phyloP scores from a whole-genome alignment of 2,797 vertebrate genomes.

The Oophaga sylvatica region DNA sequence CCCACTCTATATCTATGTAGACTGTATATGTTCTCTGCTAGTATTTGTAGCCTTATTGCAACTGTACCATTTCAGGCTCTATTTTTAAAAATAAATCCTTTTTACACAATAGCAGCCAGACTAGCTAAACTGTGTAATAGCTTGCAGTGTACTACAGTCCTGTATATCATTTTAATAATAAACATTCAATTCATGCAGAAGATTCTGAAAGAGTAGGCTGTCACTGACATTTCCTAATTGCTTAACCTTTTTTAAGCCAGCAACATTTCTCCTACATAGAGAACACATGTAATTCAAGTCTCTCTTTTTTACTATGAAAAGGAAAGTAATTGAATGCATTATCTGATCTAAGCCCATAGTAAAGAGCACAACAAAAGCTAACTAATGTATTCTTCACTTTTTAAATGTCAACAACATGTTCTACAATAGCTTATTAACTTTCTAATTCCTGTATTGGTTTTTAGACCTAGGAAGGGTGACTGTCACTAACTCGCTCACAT shows the following conservation, averaged over 20 bases:
- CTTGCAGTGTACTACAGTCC: background rate
- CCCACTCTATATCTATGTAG: too few relatives aligned
- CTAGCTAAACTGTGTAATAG: background rate
- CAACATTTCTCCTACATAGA: background rate
- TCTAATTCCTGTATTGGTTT: background rate
- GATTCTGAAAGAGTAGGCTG: background rate
- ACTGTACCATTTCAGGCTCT: too few relatives aligned
- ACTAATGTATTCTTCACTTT: constrained; percentile 23
- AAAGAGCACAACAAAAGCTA: background rate
- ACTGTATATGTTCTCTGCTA: too few relatives aligned
- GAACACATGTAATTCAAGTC: constrained; percentile 7
- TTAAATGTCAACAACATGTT: constrained; percentile 41
- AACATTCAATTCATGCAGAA: background rate
- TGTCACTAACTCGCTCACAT: background rate
- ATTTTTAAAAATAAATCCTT: too few relatives aligned
- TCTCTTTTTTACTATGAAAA: constrained; percentile 20
- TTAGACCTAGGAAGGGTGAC: background rate
- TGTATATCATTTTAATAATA: background rate
- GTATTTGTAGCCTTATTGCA: too few relatives aligned
- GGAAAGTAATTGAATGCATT: constrained; percentile 1
- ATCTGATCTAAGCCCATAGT: constrained; percentile 26
- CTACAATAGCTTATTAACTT: constrained; percentile 32
- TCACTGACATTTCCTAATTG: constrained; percentile 28
- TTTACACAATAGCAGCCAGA: background rate
- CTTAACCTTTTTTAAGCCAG: background rate